Conservation (phyloP, 2,113 vertebrate species). For the Psittacara wagleri region DNA sequence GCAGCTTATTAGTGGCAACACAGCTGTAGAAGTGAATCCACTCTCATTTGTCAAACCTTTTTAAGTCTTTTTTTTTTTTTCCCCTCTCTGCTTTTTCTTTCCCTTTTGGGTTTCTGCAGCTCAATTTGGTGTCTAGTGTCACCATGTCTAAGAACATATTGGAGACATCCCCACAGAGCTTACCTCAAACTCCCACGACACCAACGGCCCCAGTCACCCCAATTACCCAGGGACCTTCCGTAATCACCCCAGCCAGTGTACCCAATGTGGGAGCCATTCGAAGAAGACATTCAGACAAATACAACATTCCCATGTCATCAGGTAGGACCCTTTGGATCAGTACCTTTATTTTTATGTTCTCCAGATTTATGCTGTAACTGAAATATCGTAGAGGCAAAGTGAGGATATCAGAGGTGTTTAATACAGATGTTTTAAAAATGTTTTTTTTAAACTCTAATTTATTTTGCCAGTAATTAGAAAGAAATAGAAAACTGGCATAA, state of each 20-base stretch:
- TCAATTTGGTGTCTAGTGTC: conserved; percentile 98
- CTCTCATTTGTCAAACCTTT: conserved; percentile 88
- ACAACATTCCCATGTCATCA: conserved; percentile 98
- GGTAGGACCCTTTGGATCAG: conserved; percentile 77
- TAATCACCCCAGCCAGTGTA: conserved; percentile 95
- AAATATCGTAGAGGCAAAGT: background rate
- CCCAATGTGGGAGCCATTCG: conserved; percentile 98
- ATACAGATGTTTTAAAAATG: background rate
- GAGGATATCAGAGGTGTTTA: background rate
- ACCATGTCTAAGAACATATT: conserved; percentile 99
- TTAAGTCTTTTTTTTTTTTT: conserved; percentile 73
- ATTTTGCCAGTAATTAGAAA: background rate
- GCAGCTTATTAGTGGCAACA: conserved; percentile 95
- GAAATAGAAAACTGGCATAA: background rate
- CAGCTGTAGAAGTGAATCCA: conserved; percentile 88
- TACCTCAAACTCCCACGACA: conserved; percentile 99
- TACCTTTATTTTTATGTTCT: background rate
- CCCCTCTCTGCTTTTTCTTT: conserved; percentile 58
- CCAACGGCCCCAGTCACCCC: conserved; percentile 97
- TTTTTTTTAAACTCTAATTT: background rate
- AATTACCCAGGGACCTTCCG: conserved; percentile 96
- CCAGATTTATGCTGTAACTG: background rate
- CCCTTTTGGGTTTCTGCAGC: conserved; percentile 80
- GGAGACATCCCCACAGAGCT: conserved; percentile 94
- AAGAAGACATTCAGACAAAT: conserved; percentile 98